These are phyloP conservation scores for Melospiza melodia DNA, from an alignment of 2,113 vertebrate species.

Conservation along the genomic window DNA sequence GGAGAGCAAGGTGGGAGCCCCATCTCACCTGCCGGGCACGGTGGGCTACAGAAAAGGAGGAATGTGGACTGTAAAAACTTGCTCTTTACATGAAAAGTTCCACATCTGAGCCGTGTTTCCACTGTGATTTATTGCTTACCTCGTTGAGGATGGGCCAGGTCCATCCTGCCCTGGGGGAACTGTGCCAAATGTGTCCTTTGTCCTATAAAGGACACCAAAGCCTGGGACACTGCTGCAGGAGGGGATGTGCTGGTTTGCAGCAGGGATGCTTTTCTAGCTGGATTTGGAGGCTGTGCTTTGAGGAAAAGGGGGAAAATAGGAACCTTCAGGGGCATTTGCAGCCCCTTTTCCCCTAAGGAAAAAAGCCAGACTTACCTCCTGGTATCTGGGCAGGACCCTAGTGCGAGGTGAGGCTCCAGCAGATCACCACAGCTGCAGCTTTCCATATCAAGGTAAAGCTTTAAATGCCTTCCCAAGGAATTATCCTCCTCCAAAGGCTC, in stretches of 20 bases:
- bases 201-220: not conserved
- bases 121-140: not conserved
- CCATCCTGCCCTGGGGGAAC: not conserved
- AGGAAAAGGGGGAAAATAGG: not conserved
- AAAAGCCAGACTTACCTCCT: not conserved
- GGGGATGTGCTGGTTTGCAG: not conserved
- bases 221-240: rapidly evolving
- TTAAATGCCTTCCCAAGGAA: not conserved
- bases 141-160: not conserved
- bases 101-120: rapidly evolving
- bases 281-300: not conserved
- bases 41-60: not conserved
- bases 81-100: not conserved
- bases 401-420: not conserved
- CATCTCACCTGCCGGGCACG: not conserved
- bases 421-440: not conserved
- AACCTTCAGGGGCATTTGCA: not conserved
- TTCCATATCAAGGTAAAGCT: not conserved
- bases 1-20: not conserved
- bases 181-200: not conserved
- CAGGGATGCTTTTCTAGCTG: not conserved
- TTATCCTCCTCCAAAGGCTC: not conserved
- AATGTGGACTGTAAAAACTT: conserved; percentile 25
- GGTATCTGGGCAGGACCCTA: not conserved
- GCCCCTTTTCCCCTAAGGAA: not conserved